Evolutionary conservation across 1,140 invertebrate species (phyloP).

Genomic region (Pogonomyrmex californicus): DNA sequence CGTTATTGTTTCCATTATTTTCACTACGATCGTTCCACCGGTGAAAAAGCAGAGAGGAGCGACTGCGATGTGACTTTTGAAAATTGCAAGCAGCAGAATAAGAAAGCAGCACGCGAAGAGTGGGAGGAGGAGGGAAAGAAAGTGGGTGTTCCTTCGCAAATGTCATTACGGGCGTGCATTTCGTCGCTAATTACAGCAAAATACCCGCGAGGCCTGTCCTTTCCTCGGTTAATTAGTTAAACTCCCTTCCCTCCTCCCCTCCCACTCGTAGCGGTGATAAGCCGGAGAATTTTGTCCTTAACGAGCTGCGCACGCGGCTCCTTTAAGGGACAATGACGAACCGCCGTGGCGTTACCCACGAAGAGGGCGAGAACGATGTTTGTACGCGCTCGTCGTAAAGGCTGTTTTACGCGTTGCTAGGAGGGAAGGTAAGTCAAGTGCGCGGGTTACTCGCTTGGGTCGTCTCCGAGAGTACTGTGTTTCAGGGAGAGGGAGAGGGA

Average conservation of each 20-base stretch:
- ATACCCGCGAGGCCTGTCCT: constrained; percentile 73
- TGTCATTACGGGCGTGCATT: constrained; percentile 71
- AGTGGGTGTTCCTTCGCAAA: constrained; percentile 54
- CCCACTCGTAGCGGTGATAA: constrained; percentile 71
- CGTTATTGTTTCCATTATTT: constrained; percentile 13
- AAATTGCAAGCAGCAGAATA: constrained; percentile 20
- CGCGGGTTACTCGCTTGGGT: constrained; percentile 30
- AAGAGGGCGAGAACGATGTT: constrained; percentile 52
- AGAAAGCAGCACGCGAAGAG: neutral
- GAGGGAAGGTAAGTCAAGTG: constrained; percentile 26
- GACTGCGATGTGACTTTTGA: constrained; percentile 47
- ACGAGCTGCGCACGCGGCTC: constrained; percentile 67
- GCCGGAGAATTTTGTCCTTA: constrained; percentile 77
- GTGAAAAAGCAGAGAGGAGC: constrained; percentile 10
- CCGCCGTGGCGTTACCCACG: constrained; percentile 51
- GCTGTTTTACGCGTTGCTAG: constrained; percentile 56
- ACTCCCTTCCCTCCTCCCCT: constrained; percentile 69
- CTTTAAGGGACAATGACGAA: constrained; percentile 77
- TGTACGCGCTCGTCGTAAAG: constrained; percentile 57
- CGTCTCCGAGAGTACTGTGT: constrained; percentile 1
- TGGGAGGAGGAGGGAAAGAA: constrained; percentile 44
- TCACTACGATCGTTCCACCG: neutral
- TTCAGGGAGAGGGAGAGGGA: neutral
- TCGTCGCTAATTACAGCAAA: constrained; percentile 71
- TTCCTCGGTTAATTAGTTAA: constrained; percentile 78